Evolutionary conservation across 2,113 vertebrate genomes (phyloP).

Genomic region (Gasterosteus nipponicus): DNA sequence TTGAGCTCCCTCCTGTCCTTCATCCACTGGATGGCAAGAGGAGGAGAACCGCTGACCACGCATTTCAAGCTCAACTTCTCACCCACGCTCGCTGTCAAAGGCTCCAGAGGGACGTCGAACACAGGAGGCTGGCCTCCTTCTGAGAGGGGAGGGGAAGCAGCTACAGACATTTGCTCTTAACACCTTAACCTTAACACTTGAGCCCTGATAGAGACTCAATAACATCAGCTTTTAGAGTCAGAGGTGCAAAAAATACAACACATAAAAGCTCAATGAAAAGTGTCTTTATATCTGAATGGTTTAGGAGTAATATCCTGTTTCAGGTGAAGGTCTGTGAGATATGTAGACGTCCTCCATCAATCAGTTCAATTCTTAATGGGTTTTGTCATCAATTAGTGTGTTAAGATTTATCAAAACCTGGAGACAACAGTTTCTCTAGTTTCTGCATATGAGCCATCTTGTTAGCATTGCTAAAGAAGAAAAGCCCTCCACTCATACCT

Average conservation of each 20-base stretch:
- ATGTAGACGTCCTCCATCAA: too few relatives aligned
- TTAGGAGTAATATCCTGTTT: too few relatives aligned
- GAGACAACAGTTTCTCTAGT: too few relatives aligned
- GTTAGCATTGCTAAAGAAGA: background rate
- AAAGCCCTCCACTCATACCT: slow-evolving; percentile 77
- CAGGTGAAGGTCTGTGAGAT: too few relatives aligned
- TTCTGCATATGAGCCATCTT: too few relatives aligned
- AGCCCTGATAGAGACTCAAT: background rate
- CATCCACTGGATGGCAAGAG: slow-evolving; percentile 92
- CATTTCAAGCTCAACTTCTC: slow-evolving; percentile 88
- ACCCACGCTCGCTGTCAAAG: slow-evolving; percentile 83
- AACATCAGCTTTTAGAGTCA: background rate
- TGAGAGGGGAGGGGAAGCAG: slow-evolving; percentile 55
- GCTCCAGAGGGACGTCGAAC: slow-evolving; percentile 87
- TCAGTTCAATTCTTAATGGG: too few relatives aligned
- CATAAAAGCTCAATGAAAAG: too few relatives aligned
- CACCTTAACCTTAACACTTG: background rate
- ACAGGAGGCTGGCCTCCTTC: slow-evolving; percentile 87
- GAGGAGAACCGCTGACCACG: slow-evolving; percentile 85
- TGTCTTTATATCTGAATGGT: too few relatives aligned
- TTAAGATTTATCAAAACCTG: too few relatives aligned
- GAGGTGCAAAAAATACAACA: background rate
- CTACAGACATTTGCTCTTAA: slow-evolving; percentile 1
- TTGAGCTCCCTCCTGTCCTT: slow-evolving; percentile 87
- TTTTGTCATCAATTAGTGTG: too few relatives aligned